phyloP scores from a whole-genome alignment of 2,797 vertebrate species.

The Trichosurus vulpecula region DNA sequence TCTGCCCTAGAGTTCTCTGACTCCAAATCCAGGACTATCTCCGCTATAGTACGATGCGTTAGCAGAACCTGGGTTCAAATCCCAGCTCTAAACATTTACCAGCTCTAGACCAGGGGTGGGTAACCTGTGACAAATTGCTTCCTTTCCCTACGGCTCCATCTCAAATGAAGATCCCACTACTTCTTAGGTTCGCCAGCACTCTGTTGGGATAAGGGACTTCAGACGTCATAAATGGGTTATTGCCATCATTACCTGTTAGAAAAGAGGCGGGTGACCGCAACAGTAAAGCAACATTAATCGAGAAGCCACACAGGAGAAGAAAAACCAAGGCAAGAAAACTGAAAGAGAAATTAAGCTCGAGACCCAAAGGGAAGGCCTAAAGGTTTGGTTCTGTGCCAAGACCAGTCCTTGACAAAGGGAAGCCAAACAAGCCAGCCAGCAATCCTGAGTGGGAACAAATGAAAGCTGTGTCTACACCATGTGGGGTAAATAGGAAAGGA shows the following conservation, averaged over 20 bases:
- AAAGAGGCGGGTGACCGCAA: background rate
- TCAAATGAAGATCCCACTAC: background rate
- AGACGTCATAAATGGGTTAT: background rate
- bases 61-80: too few relatives aligned
- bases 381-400: background rate
- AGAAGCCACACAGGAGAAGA: background rate
- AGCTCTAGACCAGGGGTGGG: too few relatives aligned
- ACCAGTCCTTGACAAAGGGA: background rate
- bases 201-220: background rate
- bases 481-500: background rate
- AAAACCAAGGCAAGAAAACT: background rate
- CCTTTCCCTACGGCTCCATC: too few relatives aligned
- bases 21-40: background rate
- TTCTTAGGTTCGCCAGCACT: background rate
- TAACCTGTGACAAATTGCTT: background rate
- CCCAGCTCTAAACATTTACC: background rate
- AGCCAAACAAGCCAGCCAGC: background rate
- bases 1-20: too few relatives aligned
- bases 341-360: background rate
- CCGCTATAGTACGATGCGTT: too few relatives aligned
- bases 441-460: background rate
- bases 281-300: background rate
- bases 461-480: background rate
- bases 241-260: background rate
- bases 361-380: background rate